Percentiles rank a stretch among this genome's conserved stretches.
Conservation (phyloP, 2,888 invertebrate genomes). For the Caenorhabditis uteleia region DNA sequence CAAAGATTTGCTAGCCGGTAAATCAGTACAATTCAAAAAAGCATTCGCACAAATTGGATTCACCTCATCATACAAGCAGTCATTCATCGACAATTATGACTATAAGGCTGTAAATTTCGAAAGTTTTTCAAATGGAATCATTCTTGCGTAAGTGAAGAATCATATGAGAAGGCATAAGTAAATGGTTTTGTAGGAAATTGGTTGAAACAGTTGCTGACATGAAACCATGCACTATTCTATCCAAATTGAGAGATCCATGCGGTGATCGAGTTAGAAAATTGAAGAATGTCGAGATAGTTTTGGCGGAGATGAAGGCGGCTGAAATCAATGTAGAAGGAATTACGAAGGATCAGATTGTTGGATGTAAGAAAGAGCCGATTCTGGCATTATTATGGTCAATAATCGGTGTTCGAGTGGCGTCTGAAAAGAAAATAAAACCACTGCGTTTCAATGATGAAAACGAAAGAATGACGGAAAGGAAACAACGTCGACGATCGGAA, state of each 20-base stretch:
- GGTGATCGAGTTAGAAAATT: conserved; percentile 50
- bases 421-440: conserved; percentile 10
- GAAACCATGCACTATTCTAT: conserved; percentile 9
- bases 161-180: neutral
- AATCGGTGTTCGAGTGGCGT: conserved; percentile 37
- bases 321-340: conserved; percentile 20
- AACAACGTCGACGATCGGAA: conserved; percentile 2
- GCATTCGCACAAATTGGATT: conserved; percentile 40
- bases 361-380: conserved; percentile 36
- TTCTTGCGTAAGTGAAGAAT: conserved; percentile 32
- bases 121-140: conserved; percentile 41
- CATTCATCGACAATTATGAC: conserved; percentile 45
- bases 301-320: conserved; percentile 13
- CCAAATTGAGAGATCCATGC: conserved; percentile 34
- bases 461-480: neutral
- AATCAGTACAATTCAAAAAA: conserved; percentile 17
- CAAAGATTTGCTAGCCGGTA: conserved; percentile 37
- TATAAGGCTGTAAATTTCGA: conserved; percentile 33
- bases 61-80: conserved; percentile 27
- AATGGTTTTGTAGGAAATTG: conserved; percentile 14
- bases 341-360: conserved; percentile 29
- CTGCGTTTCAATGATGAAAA: neutral
- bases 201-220: conserved; percentile 30
- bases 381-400: conserved; percentile 38
- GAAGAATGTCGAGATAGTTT: conserved; percentile 41